phyloP scores from a whole-genome alignment of 2,888 invertebrate genomes.

The Odontocolon sp. region DNA sequence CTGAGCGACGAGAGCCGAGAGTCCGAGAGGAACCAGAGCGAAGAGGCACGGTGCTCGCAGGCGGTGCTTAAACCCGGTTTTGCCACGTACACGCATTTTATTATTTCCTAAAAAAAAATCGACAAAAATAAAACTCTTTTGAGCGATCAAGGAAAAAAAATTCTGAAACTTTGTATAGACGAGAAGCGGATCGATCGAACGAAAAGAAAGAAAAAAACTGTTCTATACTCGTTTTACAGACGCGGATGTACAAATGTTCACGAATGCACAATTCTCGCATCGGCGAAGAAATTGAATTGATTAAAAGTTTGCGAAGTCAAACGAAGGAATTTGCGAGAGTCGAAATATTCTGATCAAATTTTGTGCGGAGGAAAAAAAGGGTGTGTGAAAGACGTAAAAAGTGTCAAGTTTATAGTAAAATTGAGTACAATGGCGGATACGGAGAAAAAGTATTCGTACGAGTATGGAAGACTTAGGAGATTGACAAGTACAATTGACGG shows the following conservation, averaged over 20 bases:
- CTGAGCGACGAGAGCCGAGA: constrained; percentile 16
- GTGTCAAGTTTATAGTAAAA: not conserved
- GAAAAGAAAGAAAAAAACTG: not conserved
- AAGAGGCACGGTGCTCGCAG: constrained; percentile 17
- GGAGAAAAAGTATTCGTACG: constrained; percentile 84
- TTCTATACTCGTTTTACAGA: not conserved
- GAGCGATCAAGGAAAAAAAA: not conserved
- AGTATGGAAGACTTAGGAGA: constrained; percentile 86
- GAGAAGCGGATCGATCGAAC: not conserved
- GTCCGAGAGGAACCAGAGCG: constrained; percentile 37
- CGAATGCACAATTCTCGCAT: not conserved
- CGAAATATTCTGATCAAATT: not conserved
- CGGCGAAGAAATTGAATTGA: not conserved
- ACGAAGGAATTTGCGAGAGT: not conserved
- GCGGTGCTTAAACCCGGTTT: constrained; percentile 21
- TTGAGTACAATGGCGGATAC: constrained; percentile 72
- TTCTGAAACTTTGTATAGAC: not conserved
- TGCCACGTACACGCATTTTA: not conserved
- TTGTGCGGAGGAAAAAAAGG: not conserved
- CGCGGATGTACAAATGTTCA: not conserved
- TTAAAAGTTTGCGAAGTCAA: not conserved
- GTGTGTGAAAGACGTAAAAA: not conserved
- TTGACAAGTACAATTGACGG: constrained; percentile 85
- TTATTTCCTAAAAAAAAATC: not conserved
- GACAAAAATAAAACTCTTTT: not conserved